Base-by-base conservation (phyloP, 2,888 invertebrate genomes). In the Terebella lapidaria region DNA sequence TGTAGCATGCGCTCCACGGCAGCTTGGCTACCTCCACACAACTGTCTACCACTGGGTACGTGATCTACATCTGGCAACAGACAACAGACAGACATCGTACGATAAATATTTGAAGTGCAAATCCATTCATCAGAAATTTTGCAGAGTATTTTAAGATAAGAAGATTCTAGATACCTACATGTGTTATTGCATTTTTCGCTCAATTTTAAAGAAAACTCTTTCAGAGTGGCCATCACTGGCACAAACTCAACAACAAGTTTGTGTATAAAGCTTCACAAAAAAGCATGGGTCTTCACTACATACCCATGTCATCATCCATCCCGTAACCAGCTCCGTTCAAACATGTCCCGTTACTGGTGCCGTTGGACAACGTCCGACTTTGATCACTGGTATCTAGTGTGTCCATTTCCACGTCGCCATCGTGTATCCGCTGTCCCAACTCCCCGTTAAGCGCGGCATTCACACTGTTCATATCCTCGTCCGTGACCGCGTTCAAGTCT, bases 1-100 rank as follows among this genome's bases (percentile, higher is more conserved):
- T 92, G 89, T 70, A 96, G 84, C 87, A 96, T 94, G 73, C 91
- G 87, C 82, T 95, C 93, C 67, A 95, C 90, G 15, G 92, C 92
- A 58, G 88, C 87, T 74, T 89, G 89, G 73, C 86, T 84, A 45
- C 88, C 87, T 65, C 89, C 87, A 74, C 87, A 86, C 62, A 87
- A 73, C 78, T 85, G 82, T 71, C 85, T 58, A 72, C 74, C 53
- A 67, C 69, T 29, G 69, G 46, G 45, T n/a, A 15, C 10, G n/a
- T 4, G 26, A 28, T 56, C 46, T 4, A 49, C 56, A 24, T 49
- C 56, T 49, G 25, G n/a, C 42, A 10, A 35, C 10, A 35, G n/a
- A 35, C 10, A 35, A 35, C 10, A 15, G n/a, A n/a, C n/a, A n/a
- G n/a, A n/a, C n/a, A n/a, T n/a, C n/a, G n/a, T n/a, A n/a, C n/a